phyloP scores from a whole-genome alignment of 2,113 vertebrate genomes.

The Takifugu flavidus region DNA sequence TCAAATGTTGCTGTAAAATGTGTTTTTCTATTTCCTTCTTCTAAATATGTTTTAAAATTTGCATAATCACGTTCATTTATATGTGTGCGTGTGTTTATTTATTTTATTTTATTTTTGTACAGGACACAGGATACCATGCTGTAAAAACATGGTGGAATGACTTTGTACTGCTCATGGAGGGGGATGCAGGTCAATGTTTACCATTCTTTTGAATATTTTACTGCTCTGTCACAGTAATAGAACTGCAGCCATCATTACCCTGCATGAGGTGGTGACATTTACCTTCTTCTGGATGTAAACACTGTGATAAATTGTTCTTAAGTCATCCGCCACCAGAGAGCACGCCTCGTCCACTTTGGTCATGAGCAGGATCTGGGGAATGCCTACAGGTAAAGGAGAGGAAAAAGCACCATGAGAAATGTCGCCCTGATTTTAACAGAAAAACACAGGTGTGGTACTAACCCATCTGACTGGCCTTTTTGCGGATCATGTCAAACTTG shows the following conservation, averaged over 20 bases:
- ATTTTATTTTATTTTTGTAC: too few relatives aligned
- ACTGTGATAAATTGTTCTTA: slow-evolving; percentile 62
- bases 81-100: too few relatives aligned
- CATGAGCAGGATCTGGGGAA: slow-evolving; percentile 70
- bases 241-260: too few relatives aligned
- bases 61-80: too few relatives aligned
- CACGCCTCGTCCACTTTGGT: slow-evolving; percentile 75
- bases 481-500: slow-evolving; percentile 67
- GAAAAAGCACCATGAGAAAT: not conserved
- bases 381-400: slow-evolving; percentile 34
- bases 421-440: not conserved
- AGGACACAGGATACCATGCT: too few relatives aligned
- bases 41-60: too few relatives aligned
- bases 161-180: not conserved
- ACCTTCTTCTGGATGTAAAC: slow-evolving; percentile 62
- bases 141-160: not conserved
- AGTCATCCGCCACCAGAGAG: slow-evolving; percentile 46
- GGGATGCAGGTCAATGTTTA: too few relatives aligned
- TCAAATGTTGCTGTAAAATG: too few relatives aligned
- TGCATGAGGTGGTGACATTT: not conserved
- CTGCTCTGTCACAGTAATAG: not conserved
- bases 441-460: slow-evolving; percentile 5
- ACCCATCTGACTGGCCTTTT: slow-evolving; percentile 55
- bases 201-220: not conserved
- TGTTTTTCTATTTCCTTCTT: too few relatives aligned